Conservation (phyloP, 2,888 invertebrate genomes). For the Agrochola circellaris region DNA sequence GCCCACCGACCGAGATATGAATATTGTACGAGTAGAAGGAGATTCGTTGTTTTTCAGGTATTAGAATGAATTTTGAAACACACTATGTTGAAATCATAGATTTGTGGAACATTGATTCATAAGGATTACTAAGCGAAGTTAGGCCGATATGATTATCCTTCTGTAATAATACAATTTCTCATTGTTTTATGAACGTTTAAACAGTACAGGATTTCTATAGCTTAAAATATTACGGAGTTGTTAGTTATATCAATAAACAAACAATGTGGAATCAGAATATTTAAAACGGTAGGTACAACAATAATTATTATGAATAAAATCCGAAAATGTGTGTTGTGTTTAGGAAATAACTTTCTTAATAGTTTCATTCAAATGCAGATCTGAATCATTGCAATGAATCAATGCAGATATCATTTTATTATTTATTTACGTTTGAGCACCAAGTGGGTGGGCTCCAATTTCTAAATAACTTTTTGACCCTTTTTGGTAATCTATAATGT, state of each 20-base stretch:
- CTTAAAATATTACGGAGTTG: not conserved
- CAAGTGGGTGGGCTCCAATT: constrained; percentile 27
- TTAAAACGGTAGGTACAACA: not conserved
- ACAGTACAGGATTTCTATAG: not conserved
- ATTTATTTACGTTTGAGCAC: constrained; percentile 14
- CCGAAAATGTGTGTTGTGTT: not conserved
- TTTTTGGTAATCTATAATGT: not conserved
- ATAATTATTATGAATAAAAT: not conserved
- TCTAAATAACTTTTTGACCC: constrained; percentile 15
- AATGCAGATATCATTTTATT: not conserved
- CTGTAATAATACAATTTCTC: not conserved
- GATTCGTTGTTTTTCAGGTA: not conserved
- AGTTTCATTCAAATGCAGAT: not conserved
- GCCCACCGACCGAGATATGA: too few relatives aligned
- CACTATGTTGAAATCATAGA: not conserved
- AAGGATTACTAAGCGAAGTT: not conserved
- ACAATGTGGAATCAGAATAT: not conserved
- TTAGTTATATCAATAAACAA: not conserved
- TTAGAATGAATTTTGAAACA: not conserved
- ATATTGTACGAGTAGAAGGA: too few relatives aligned
- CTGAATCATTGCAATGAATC: too few relatives aligned
- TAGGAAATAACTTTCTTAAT: not conserved
- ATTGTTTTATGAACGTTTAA: not conserved
- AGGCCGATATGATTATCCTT: not conserved
- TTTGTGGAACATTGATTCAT: not conserved